Evolutionary conservation across 92 coral and sea anemone genomes (phyloP).

Genomic region (Epizoanthus stellaris): DNA sequence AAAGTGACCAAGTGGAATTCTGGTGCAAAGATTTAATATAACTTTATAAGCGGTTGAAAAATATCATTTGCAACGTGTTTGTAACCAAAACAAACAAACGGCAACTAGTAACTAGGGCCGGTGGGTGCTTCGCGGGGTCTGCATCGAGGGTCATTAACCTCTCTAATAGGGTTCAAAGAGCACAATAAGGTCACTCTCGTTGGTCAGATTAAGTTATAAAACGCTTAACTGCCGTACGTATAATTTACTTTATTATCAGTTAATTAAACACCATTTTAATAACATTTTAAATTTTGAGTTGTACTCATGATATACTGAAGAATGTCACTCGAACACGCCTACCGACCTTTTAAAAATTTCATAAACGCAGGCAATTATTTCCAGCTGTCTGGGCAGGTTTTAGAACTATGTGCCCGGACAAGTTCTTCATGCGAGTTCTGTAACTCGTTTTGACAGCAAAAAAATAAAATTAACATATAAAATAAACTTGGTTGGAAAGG

Average conservation of each 20-base stretch:
- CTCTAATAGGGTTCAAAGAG: slow-evolving; percentile 32
- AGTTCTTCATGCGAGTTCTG: slow-evolving; percentile 13
- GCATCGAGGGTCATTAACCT: slow-evolving; percentile 35
- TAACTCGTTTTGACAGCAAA: slow-evolving; percentile 1
- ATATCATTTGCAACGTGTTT: no score
- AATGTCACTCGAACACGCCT: slow-evolving; percentile 27
- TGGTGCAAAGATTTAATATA: no score
- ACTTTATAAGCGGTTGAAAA: no score
- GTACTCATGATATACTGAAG: slow-evolving; percentile 1
- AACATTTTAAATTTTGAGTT: slow-evolving; percentile 34
- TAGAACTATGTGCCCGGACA: background rate
- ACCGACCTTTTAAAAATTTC: slow-evolving; percentile 19
- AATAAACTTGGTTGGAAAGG: background rate
- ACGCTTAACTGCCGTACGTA: slow-evolving; percentile 14
- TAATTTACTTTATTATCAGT: slow-evolving; percentile 23
- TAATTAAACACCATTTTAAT: slow-evolving; percentile 36
- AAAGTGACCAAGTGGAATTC: no score
- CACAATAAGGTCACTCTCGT: background rate
- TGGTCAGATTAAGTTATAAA: slow-evolving; percentile 27
- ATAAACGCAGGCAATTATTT: slow-evolving; percentile 31
- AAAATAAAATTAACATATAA: background rate
- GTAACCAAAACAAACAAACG: background rate
- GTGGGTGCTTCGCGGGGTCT: slow-evolving; percentile 41
- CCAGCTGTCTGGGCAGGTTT: slow-evolving; percentile 34
- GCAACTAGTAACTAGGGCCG: background rate